A percentile compares a stretch with the other conserved stretches of the same genome.
phyloP scores from a whole-genome alignment of 2,888 invertebrate genomes.

The Neuroscelio doddi region DNA sequence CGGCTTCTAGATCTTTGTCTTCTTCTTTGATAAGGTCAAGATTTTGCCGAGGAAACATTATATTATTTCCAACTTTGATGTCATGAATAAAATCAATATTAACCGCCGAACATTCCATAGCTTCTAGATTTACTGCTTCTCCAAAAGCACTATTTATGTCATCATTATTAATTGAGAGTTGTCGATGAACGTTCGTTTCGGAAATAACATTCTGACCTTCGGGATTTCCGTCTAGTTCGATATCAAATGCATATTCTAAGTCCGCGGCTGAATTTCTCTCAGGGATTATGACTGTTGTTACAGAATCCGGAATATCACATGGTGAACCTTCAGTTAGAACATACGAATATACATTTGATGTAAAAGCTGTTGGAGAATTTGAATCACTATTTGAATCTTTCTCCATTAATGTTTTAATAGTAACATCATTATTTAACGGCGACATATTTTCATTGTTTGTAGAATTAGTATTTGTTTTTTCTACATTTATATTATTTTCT shows the following conservation, averaged over 20 bases:
- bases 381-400: conserved; percentile 5
- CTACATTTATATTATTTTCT: conserved; percentile 14
- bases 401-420: background rate
- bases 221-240: background rate
- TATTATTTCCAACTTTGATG: conserved; percentile 48
- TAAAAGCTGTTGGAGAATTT: conserved; percentile 2
- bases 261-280: conserved; percentile 43
- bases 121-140: conserved; percentile 49
- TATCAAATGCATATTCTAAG: conserved; percentile 16
- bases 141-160: conserved; percentile 50
- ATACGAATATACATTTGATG: conserved; percentile 47
- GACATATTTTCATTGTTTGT: background rate
- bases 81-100: conserved; percentile 51
- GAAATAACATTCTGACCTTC: background rate
- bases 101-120: conserved; percentile 6
- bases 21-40: conserved; percentile 64
- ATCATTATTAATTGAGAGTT: conserved; percentile 5
- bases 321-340: conserved; percentile 66
- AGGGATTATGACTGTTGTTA: conserved; percentile 67
- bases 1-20: conserved; percentile 30
- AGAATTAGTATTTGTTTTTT: background rate
- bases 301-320: conserved; percentile 64
- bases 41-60: conserved; percentile 54
- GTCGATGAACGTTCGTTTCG: background rate
- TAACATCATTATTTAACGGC: too few species aligned